These are phyloP conservation scores for Subanguina moxae DNA, from an alignment of 1,140 invertebrate species.

Conservation along the genomic window DNA sequence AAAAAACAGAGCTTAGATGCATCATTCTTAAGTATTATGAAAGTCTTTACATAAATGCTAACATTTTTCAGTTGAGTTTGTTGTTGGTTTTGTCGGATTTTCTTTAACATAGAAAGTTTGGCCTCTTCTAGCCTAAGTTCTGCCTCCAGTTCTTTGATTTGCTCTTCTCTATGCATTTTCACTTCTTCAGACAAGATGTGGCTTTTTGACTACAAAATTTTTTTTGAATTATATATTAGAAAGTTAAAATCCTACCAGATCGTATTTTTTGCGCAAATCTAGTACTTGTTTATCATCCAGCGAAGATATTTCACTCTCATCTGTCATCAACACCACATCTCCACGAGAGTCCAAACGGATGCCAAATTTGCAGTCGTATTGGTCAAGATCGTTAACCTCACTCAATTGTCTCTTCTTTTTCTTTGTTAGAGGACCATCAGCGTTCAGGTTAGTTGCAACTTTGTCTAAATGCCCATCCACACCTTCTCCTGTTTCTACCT, in stretches of 20 bases:
- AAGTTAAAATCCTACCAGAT: constrained; percentile 3
- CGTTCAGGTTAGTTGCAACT: neutral
- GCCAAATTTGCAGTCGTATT: constrained; percentile 52
- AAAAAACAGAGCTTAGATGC: no score
- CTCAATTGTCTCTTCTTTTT: constrained; percentile 45
- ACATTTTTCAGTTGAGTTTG: constrained; percentile 16
- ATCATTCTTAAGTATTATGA: no score
- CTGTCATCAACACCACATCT: constrained; percentile 51
- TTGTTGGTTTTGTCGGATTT: constrained; percentile 41
- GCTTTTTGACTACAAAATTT: constrained; percentile 32
- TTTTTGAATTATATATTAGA: neutral
- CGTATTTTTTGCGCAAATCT: constrained; percentile 34
- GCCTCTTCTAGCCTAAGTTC: constrained; percentile 48
- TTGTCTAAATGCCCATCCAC: neutral
- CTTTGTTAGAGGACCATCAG: neutral
- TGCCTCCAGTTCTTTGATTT: constrained; percentile 44
- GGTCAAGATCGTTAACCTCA: constrained; percentile 36
- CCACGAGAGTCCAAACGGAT: constrained; percentile 46
- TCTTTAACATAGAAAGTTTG: constrained; percentile 49
- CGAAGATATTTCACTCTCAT: constrained; percentile 56
- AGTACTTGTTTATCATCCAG: constrained; percentile 45
- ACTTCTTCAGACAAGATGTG: constrained; percentile 36
- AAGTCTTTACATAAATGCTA: neutral
- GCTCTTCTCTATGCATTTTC: constrained; percentile 36
- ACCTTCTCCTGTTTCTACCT: neutral